Percentiles rank a stretch among this genome's conserved stretches.
Evolutionary conservation across 1,140 invertebrate genomes (phyloP).

Genomic region (Zaprionus taronus): DNA sequence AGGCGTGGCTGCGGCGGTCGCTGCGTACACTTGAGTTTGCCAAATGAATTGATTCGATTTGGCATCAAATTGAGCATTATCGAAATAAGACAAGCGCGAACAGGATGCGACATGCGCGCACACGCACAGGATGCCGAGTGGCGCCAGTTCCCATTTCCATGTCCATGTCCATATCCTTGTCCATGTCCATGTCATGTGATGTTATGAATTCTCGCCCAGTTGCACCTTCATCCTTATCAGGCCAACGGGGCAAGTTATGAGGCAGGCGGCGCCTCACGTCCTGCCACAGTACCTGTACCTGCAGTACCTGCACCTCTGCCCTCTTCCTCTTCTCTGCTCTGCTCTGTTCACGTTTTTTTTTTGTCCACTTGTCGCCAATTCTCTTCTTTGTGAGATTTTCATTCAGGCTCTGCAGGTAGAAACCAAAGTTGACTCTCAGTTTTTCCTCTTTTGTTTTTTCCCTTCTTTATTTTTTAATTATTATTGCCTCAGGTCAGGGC

Average conservation of each 20-base stretch:
- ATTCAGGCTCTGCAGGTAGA: conserved; percentile 59
- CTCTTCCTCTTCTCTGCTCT: neutral
- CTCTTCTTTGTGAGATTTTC: conserved; percentile 2
- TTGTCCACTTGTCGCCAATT: conserved; percentile 69
- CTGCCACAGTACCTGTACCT: neutral
- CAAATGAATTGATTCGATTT: conserved; percentile 61
- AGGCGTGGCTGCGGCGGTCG: conserved; percentile 37
- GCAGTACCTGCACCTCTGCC: neutral
- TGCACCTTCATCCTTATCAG: neutral
- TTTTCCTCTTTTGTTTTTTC: conserved; percentile 24
- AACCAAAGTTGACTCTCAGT: conserved; percentile 22
- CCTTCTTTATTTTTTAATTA: conserved; percentile 67
- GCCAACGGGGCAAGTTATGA: conserved; percentile 53
- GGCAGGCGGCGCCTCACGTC: conserved; percentile 66
- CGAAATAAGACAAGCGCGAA: conserved; percentile 22
- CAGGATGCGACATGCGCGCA: conserved; percentile 38
- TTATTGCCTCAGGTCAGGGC: conserved; percentile 70
- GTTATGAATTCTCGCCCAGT: conserved; percentile 10
- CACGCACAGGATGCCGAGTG: conserved; percentile 45
- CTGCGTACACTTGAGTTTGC: conserved; percentile 45
- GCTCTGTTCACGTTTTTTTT: conserved; percentile 2
- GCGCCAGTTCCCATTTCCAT: conserved; percentile 31
- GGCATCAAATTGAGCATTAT: conserved; percentile 2
- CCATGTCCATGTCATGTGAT: too few relatives aligned
- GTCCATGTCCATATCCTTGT: too few relatives aligned